phyloP scores from a whole-genome alignment of 2,888 invertebrate species.

The Dimorphilus gyrociliatus region DNA sequence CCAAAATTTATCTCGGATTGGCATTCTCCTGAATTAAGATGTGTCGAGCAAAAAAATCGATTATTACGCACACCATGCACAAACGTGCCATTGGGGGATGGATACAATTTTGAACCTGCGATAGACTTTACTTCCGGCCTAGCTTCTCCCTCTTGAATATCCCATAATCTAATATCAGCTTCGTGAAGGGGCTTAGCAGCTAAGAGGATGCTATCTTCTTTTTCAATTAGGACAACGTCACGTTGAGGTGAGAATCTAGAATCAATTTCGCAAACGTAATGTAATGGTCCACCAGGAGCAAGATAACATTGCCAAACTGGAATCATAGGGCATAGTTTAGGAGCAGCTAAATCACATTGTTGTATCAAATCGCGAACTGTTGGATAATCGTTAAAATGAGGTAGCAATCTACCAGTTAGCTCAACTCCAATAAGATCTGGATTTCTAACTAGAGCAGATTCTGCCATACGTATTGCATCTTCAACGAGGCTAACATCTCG shows the following conservation, averaged over 20 bases:
- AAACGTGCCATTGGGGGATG: constrained; percentile 18
- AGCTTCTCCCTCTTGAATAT: constrained; percentile 20
- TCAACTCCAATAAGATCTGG: constrained; percentile 7
- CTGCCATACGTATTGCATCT: constrained; percentile 75
- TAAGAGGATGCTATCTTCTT: constrained; percentile 18
- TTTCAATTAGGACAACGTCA: constrained; percentile 20
- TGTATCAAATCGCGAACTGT: constrained; percentile 16
- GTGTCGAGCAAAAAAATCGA: constrained; percentile 14
- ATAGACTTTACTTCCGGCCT: constrained; percentile 20
- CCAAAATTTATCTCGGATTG: constrained; percentile 16
- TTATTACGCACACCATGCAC: constrained; percentile 19
- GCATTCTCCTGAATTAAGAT: constrained; percentile 19
- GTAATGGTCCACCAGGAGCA: constrained; percentile 25
- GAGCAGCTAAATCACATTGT: constrained; percentile 20
- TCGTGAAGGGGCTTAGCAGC: constrained; percentile 19
- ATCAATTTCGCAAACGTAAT: constrained; percentile 22
- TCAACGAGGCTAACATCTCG: constrained; percentile 80
- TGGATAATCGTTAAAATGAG: constrained; percentile 12
- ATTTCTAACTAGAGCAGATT: constrained; percentile 49
- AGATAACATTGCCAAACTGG: constrained; percentile 24
- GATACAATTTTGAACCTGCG: constrained; percentile 14
- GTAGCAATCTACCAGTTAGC: constrained; percentile 8
- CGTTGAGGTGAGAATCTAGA: constrained; percentile 11
- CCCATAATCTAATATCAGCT: constrained; percentile 19
- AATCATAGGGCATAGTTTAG: constrained; percentile 18